These are phyloP conservation scores for Sula dactylatra DNA, from an alignment of 2,113 vertebrate genomes.

Conservation along the genomic window DNA sequence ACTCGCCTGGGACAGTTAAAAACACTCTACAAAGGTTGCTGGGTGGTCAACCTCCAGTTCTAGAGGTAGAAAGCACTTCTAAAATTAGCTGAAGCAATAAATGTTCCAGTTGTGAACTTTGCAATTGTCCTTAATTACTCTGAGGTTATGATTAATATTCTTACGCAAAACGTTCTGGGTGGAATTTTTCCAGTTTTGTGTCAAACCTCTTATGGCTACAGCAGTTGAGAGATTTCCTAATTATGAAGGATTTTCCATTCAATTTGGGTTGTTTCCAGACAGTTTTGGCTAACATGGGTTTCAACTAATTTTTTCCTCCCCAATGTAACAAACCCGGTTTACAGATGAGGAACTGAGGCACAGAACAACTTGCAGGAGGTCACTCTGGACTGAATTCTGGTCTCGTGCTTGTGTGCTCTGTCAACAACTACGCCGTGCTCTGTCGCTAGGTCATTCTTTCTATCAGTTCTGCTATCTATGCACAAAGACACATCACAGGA, in stretches of 20 bases:
- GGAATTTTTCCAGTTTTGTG: background rate
- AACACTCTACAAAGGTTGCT: background rate
- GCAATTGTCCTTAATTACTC: background rate
- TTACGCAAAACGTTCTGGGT: background rate
- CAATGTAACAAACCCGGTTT: background rate
- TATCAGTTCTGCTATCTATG: background rate
- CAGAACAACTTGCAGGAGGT: background rate
- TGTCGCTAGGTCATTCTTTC: background rate
- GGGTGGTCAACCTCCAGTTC: background rate
- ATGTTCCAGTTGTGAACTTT: background rate
- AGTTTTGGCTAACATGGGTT: background rate
- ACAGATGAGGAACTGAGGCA: background rate
- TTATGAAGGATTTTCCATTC: background rate
- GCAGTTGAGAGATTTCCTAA: background rate
- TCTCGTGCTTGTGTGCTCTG: background rate
- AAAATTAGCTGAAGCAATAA: background rate
- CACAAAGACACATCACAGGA: background rate
- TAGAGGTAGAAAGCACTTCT: background rate
- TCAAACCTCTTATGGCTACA: background rate
- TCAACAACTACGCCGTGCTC: background rate
- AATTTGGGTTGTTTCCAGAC: background rate
- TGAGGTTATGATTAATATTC: background rate
- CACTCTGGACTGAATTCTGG: background rate
- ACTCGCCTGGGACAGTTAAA: accelerated
- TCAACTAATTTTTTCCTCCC: background rate